Conservation (phyloP, 2,797 vertebrate genomes). For the Babyrousa celebensis region DNA sequence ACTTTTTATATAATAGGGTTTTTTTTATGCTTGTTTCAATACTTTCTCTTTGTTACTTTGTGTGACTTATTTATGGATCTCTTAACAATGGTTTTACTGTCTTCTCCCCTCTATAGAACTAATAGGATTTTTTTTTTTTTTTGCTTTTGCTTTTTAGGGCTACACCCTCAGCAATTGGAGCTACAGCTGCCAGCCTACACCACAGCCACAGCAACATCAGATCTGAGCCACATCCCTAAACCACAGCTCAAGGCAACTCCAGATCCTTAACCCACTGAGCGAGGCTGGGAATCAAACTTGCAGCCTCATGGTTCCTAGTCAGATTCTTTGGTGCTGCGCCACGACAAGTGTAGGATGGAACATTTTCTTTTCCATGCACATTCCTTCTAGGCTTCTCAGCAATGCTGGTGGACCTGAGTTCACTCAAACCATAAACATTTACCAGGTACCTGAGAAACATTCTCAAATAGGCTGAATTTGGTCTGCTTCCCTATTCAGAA, state of each 20-base stretch:
- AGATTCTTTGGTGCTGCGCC: no score
- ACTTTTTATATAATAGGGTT: background rate
- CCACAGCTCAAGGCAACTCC: no score
- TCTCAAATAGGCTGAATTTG: background rate
- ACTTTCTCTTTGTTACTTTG: background rate
- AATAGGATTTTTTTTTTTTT: no score
- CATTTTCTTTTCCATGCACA: background rate
- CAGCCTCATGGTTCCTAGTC: no score
- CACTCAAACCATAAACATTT: background rate
- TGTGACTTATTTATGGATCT: background rate
- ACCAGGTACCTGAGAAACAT: background rate
- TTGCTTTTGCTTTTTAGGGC: no score
- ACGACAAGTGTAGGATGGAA: background rate
- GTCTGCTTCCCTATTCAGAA: background rate
- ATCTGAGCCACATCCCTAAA: no score
- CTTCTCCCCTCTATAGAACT: background rate
- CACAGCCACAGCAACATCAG: no score
- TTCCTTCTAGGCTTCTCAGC: background rate
- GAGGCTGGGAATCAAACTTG: no score
- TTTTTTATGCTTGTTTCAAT: slow-evolving; percentile 41
- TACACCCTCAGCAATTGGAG: no score
- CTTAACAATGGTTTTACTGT: background rate
- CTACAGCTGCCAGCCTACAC: no score
- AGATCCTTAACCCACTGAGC: no score
- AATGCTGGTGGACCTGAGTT: background rate